These are phyloP conservation scores for Platyscapa corneri DNA, from an alignment of 1,140 invertebrate genomes.

Conservation along the genomic window DNA sequence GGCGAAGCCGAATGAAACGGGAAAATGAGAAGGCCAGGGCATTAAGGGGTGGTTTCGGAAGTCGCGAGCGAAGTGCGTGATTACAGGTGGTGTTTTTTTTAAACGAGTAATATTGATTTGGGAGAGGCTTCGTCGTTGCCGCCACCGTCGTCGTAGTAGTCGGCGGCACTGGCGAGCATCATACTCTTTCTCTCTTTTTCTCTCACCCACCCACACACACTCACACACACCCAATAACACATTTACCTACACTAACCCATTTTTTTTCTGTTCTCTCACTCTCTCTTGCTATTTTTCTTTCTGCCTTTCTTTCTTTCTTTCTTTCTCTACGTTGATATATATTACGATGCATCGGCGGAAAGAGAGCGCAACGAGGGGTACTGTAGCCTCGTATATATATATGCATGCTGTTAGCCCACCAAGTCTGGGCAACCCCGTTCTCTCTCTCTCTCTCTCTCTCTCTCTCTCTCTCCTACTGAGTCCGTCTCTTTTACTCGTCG, in stretches of 20 bases:
- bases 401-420: background rate
- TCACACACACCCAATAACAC: too few relatives aligned
- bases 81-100: constrained; percentile 68
- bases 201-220: background rate
- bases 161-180: background rate
- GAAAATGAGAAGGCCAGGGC: background rate
- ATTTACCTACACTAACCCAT: background rate
- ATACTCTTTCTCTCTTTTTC: background rate
- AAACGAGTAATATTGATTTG: constrained; percentile 74
- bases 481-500: constrained; percentile 40
- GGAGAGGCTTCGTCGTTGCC: constrained; percentile 71
- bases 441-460: constrained; percentile 56
- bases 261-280: constrained; percentile 1
- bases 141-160: constrained; percentile 37
- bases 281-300: background rate
- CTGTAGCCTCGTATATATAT: constrained; percentile 10
- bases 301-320: background rate
- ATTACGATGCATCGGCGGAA: constrained; percentile 69
- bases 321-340: background rate
- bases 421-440: constrained; percentile 59
- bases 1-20: background rate
- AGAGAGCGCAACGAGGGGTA: constrained; percentile 65
- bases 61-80: constrained; percentile 55
- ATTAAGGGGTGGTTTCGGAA: background rate
- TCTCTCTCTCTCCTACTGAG: constrained; percentile 45